These are phyloP conservation scores for Limnephilus marmoratus DNA, from an alignment of 2,888 invertebrate genomes.

Conservation along the genomic window DNA sequence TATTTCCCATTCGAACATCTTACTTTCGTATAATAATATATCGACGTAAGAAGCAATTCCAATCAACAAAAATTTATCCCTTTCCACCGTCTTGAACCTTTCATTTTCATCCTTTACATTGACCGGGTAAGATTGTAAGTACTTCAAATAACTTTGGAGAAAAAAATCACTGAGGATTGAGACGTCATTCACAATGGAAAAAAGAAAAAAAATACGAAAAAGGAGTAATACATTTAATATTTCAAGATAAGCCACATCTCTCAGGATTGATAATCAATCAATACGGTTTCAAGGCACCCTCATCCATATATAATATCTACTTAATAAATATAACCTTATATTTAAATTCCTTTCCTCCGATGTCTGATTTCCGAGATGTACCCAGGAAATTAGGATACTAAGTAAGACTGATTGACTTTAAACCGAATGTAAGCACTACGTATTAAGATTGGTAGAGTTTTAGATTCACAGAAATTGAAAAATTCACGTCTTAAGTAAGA, in stretches of 20 bases:
- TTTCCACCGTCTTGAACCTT: background rate
- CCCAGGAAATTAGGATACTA: background rate
- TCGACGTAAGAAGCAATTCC: background rate
- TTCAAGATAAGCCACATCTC: background rate
- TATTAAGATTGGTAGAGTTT: constrained; percentile 17
- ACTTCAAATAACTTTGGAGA: background rate
- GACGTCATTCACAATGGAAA: background rate
- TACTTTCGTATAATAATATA: no score
- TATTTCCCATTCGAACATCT: background rate
- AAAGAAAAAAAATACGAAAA: background rate
- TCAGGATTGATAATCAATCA: background rate
- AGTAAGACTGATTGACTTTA: constrained; percentile 20
- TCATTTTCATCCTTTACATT: background rate
- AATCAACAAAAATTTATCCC: background rate
- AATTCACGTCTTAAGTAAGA: constrained; percentile 3
- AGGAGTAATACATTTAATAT: background rate
- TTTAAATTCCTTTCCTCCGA: background rate
- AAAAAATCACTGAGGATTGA: background rate
- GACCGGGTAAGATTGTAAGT: background rate
- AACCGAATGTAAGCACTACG: background rate
- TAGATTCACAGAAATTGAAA: constrained; percentile 4
- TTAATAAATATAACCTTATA: background rate
- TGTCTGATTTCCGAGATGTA: background rate
- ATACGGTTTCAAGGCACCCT: background rate
- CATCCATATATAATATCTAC: background rate